A percentile compares a stretch with the other conserved stretches of the same genome.
Conservation (phyloP, 2,888 invertebrate species). For the Thecophora atra region DNA sequence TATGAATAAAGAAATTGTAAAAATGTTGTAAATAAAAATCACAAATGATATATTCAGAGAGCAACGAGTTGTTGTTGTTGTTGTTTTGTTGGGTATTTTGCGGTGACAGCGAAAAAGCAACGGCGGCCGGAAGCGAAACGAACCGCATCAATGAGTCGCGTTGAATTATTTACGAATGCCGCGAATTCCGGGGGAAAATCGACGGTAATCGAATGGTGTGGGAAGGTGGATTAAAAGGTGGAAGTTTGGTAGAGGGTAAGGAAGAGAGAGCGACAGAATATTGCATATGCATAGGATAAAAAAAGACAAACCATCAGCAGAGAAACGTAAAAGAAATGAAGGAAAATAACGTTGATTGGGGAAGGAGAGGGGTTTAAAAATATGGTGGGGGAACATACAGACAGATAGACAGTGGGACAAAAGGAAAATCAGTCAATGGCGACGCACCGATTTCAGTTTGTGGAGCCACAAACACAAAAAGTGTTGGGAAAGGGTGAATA, state of each 20-base stretch:
- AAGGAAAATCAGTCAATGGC: too few species aligned
- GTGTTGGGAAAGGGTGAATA: too few species aligned
- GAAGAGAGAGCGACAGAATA: background rate
- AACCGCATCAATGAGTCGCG: conserved; percentile 43
- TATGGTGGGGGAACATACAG: too few species aligned
- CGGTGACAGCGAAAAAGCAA: background rate
- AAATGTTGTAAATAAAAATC: conserved; percentile 6
- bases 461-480: too few species aligned
- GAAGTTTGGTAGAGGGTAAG: conserved; percentile 5
- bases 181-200: conserved; percentile 43
- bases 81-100: background rate
- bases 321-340: too few species aligned
- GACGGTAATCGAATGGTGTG: background rate
- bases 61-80: background rate
- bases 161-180: conserved; percentile 60
- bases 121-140: conserved; percentile 24
- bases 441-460: too few species aligned
- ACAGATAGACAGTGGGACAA: too few species aligned
- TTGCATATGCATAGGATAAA: too few species aligned
- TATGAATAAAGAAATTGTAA: background rate
- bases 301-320: too few species aligned
- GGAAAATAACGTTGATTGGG: too few species aligned
- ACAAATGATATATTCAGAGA: background rate
- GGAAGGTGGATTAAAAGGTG: conserved; percentile 17
- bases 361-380: too few species aligned